phyloP scores from a whole-genome alignment of 2,113 vertebrate species.

The Melierax canorus region DNA sequence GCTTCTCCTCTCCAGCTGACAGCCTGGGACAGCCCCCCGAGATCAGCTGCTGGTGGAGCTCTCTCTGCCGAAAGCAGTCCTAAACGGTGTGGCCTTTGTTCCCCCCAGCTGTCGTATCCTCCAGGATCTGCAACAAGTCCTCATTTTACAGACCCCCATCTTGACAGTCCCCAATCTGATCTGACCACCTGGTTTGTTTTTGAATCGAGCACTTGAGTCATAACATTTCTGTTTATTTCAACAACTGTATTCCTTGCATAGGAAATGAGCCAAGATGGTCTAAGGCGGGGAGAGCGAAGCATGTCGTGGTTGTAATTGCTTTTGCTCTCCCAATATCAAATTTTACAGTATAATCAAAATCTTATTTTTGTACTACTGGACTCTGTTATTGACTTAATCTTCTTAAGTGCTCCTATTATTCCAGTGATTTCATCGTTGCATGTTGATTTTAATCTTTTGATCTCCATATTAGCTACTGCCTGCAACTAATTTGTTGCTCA shows the following conservation, averaged over 20 bases:
- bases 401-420: conserved; percentile 76
- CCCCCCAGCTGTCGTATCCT: conserved; percentile 46
- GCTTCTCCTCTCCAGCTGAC: not conserved
- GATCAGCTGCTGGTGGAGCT: conserved; percentile 5
- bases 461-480: conserved; percentile 79
- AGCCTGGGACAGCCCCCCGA: not conserved
- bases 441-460: conserved; percentile 82
- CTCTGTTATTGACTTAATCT: conserved; percentile 71
- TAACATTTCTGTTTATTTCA: conserved; percentile 74
- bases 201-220: conserved; percentile 61
- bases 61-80: not conserved
- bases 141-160: conserved; percentile 9
- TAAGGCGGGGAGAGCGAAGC: conserved; percentile 63
- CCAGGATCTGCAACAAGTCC: conserved; percentile 49
- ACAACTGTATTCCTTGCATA: conserved; percentile 69
- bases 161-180: conserved; percentile 64
- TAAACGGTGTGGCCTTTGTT: conserved; percentile 21
- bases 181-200: conserved; percentile 72
- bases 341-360: conserved; percentile 68
- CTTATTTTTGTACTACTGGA: conserved; percentile 68
- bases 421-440: conserved; percentile 74
- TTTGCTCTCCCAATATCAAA: conserved; percentile 62
- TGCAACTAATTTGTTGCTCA: conserved; percentile 84
- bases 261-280: conserved; percentile 74
- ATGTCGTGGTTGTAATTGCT: conserved; percentile 66